Evolutionary conservation across 2,113 vertebrate genomes (phyloP), one percentile per base, ranked within the genome.

Genomic region (Machaerirhynchus nigripectus): DNA sequence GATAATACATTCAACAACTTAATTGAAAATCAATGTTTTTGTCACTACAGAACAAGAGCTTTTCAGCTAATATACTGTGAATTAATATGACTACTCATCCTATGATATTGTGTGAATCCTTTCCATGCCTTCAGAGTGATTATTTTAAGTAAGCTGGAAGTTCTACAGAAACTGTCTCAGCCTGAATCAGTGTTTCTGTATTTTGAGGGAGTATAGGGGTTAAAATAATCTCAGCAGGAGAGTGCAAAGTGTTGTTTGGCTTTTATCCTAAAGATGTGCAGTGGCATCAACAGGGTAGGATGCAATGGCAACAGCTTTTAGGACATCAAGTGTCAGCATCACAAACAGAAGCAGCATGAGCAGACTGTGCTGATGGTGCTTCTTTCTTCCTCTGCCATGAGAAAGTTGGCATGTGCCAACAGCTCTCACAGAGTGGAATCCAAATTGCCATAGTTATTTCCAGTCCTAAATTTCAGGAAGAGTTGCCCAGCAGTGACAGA

Each of bases 361-460:
- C 89, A 94, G 87, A 11, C 74, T 87, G 65, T 49, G 47, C 52
- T 84, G 56, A 27, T 56, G 47, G 37, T 55, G 53, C 86, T 89
- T 55, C 93, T 96, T 96, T 93, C 81, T 95, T 93, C 53, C 65
- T 57, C 30, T 96, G 91, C 91, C 91, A 91, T 79, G 71, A 79
- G 57, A 87, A 87, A 87, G 46, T 6, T 84, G 70, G 39, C 14
- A 24, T 4, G 26, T 31, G 28, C 65, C 81, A 95, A 23, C 31
- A 68, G 86, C 73, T 92, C 49, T 71, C 77, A 71, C 44, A n/a
- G 31, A 92, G 52, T 22, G 13, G 10, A 68, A 65, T 79, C 59
- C 71, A 73, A 86, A 64, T 33, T 71, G 26, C 30, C 30, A 22
- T 11, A n/a, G n/a, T 68, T 71, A 71, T 35, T 87, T 85, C 49